These are phyloP conservation scores for Eumerus sabulonum DNA, from an alignment of 2,888 invertebrate species.

Conservation along the genomic window DNA sequence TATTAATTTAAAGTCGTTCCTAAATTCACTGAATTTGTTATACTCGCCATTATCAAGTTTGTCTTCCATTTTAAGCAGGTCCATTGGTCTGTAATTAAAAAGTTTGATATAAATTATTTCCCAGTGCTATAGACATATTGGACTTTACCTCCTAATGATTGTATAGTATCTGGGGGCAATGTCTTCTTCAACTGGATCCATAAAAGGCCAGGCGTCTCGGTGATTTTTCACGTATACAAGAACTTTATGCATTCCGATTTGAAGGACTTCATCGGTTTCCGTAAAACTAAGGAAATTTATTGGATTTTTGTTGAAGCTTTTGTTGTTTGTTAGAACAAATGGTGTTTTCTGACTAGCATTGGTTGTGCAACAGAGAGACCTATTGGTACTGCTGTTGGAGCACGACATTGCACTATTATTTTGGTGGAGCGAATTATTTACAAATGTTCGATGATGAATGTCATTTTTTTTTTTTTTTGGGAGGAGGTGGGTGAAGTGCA, in stretches of 20 bases:
- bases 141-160: slow-evolving; percentile 82
- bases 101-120: neutral
- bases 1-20: slow-evolving; percentile 93
- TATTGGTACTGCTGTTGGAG: slow-evolving; percentile 61
- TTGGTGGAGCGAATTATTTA: slow-evolving; percentile 60
- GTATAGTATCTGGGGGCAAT: slow-evolving; percentile 92
- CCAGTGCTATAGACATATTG: neutral
- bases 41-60: slow-evolving; percentile 90
- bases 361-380: slow-evolving; percentile 58
- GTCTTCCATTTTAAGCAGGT: slow-evolving; percentile 92
- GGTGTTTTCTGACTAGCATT: slow-evolving; percentile 62
- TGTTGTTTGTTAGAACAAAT: slow-evolving; percentile 66
- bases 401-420: slow-evolving; percentile 51
- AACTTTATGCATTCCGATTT: slow-evolving; percentile 95
- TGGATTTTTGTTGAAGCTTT: slow-evolving; percentile 75
- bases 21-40: slow-evolving; percentile 88
- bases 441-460: slow-evolving; percentile 59
- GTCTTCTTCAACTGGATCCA: slow-evolving; percentile 95
- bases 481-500: slow-evolving; percentile 22
- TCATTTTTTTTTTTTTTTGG: slow-evolving; percentile 3
- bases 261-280: slow-evolving; percentile 90
- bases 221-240: slow-evolving; percentile 92
- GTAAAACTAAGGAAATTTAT: slow-evolving; percentile 83
- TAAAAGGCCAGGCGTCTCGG: slow-evolving; percentile 96
- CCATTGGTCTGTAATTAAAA: slow-evolving; percentile 86